phyloP scores from a whole-genome alignment of 1,140 invertebrate species.

The Caenorhabditis briggsae region DNA sequence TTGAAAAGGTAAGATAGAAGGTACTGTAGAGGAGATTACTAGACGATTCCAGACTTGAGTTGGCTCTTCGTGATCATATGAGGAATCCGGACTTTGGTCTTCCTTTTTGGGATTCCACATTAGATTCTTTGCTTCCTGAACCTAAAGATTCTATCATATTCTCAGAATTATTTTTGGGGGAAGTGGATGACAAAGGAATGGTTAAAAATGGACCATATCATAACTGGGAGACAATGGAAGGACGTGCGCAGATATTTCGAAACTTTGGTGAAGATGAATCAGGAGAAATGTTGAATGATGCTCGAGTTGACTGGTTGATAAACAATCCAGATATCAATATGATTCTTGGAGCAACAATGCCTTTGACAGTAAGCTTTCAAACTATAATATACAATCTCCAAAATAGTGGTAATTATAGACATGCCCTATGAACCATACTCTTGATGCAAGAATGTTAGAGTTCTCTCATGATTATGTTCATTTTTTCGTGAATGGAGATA shows the following conservation, averaged over 20 bases:
- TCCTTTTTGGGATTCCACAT: slow-evolving; percentile 67
- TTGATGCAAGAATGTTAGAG: slow-evolving; percentile 64
- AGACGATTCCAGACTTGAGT: slow-evolving; percentile 1
- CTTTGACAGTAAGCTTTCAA: slow-evolving; percentile 48
- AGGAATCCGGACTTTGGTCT: slow-evolving; percentile 59
- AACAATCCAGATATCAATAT: slow-evolving; percentile 60
- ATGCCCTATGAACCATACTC: slow-evolving; percentile 65
- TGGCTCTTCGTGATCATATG: slow-evolving; percentile 48
- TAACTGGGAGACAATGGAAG: slow-evolving; percentile 68
- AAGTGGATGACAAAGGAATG: slow-evolving; percentile 61
- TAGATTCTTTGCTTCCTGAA: slow-evolving; percentile 65
- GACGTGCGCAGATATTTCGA: slow-evolving; percentile 54
- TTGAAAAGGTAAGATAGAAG: slow-evolving; percentile 64
- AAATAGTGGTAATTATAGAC: slow-evolving; percentile 41
- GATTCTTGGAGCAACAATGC: slow-evolving; percentile 62
- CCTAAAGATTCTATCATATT: slow-evolving; percentile 69
- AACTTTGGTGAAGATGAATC: slow-evolving; percentile 46
- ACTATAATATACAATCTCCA: neutral
- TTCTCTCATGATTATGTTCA: slow-evolving; percentile 68
- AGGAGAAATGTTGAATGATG: slow-evolving; percentile 64
- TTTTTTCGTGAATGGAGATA: slow-evolving; percentile 63
- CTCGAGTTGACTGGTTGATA: slow-evolving; percentile 65
- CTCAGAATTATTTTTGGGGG: slow-evolving; percentile 64
- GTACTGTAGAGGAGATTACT: too few relatives aligned
- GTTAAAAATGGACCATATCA: slow-evolving; percentile 68